A percentile compares a stretch with the other conserved stretches of the same genome.
phyloP scores from a whole-genome alignment of 2,888 invertebrate species.

The Meghimatium bilineatum region DNA sequence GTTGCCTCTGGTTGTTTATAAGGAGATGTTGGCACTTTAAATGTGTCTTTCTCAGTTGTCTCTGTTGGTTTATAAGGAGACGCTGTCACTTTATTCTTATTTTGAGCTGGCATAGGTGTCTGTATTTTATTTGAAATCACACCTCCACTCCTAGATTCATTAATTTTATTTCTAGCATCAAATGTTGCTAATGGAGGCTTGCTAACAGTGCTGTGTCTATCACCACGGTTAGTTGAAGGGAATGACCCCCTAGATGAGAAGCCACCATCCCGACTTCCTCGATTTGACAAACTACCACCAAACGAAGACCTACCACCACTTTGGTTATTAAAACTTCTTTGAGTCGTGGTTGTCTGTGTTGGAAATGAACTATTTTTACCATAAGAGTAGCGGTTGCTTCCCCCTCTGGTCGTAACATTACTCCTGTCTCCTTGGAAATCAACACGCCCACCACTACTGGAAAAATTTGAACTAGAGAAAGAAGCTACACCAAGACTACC shows the following conservation, averaged over 20 bases:
- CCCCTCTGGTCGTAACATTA: not conserved
- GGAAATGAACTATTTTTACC: not conserved
- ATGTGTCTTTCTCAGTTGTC: conserved; percentile 2
- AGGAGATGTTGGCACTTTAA: not conserved
- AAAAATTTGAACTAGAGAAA: not conserved
- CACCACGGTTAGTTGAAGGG: not conserved
- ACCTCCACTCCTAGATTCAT: conserved; percentile 9
- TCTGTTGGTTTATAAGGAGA: not conserved
- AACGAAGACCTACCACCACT: not conserved
- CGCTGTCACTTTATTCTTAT: not conserved
- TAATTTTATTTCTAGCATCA: conserved; percentile 37
- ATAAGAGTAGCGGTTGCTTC: not conserved
- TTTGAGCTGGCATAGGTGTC: not conserved
- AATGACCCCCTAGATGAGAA: conserved; percentile 9
- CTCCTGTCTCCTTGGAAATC: not conserved
- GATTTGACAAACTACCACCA: conserved; percentile 12
- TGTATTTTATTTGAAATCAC: not conserved
- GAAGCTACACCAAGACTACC: not conserved
- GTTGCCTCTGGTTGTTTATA: not conserved
- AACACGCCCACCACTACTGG: not conserved
- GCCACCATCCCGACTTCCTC: conserved; percentile 8
- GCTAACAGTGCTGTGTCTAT: not conserved
- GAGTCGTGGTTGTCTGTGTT: not conserved
- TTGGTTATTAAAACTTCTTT: conserved; percentile 3
- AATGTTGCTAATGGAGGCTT: conserved; percentile 1